phyloP scores from a whole-genome alignment of 2,888 invertebrate genomes.

The Venusia cambrica region DNA sequence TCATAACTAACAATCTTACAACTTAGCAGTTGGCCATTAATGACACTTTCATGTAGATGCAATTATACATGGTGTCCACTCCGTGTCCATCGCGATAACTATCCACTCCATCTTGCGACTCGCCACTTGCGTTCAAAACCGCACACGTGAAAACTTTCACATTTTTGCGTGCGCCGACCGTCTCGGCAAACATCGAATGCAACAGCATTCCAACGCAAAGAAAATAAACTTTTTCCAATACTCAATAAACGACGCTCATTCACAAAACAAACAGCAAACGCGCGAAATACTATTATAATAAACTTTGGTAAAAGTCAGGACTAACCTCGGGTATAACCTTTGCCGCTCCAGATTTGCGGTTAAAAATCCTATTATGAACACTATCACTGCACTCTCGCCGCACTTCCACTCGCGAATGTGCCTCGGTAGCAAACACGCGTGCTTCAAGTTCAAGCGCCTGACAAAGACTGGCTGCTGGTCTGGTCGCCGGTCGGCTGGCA shows the following conservation, averaged over 20 bases:
- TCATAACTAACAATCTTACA: too few species aligned
- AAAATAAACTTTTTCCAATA: constrained; percentile 19
- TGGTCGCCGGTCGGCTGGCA: too few species aligned
- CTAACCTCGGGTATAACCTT: constrained; percentile 56
- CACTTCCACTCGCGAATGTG: constrained; percentile 53
- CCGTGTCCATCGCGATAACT: constrained; percentile 25
- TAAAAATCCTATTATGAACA: constrained; percentile 47
- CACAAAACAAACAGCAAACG: constrained; percentile 46
- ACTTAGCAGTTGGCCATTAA: too few species aligned
- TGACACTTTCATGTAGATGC: too few species aligned
- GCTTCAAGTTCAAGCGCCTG: constrained; percentile 34
- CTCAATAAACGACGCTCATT: constrained; percentile 41
- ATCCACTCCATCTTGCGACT: constrained; percentile 21
- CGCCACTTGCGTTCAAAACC: constrained; percentile 20
- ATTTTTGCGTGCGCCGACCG: constrained; percentile 43
- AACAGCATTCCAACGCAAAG: constrained; percentile 23
- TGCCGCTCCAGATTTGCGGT: constrained; percentile 67
- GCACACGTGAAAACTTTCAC: constrained; percentile 54
- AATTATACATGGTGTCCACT: too few species aligned
- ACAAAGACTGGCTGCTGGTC: constrained; percentile 58
- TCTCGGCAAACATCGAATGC: constrained; percentile 16
- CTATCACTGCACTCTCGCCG: constrained; percentile 42
- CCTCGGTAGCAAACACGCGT: constrained; percentile 34
- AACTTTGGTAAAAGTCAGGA: constrained; percentile 23
- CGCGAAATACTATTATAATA: constrained; percentile 9